Conservation (phyloP, 2,797 vertebrate genomes). For the Danio jaintianensis region DNA sequence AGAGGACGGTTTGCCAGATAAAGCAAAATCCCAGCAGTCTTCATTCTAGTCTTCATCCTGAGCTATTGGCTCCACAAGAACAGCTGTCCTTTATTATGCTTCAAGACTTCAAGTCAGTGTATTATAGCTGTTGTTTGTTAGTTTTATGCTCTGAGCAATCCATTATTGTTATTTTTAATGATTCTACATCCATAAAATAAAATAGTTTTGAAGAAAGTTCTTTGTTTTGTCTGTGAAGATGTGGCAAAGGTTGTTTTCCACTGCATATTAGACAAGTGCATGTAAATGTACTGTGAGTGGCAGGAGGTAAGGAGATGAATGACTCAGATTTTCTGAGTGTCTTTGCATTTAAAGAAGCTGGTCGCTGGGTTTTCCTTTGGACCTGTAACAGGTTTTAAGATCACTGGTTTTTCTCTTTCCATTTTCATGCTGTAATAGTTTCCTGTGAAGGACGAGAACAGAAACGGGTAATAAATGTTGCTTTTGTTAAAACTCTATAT, state of each 20-base stretch:
- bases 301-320: neutral
- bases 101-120: conserved; percentile 23
- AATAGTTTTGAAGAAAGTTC: conserved; percentile 36
- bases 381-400: conserved; percentile 66
- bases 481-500: neutral
- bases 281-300: neutral
- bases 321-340: conserved; percentile 55
- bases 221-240: conserved; percentile 7
- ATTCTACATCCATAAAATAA: conserved; percentile 59
- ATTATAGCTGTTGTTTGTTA: conserved; percentile 12
- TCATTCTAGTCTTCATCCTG: conserved; percentile 29
- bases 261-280: neutral
- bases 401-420: conserved; percentile 75
- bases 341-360: conserved; percentile 87
- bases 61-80: neutral
- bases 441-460: conserved; percentile 70
- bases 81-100: neutral
- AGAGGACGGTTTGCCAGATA: conserved; percentile 90
- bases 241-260: neutral
- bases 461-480: neutral
- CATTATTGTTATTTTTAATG: conserved; percentile 19
- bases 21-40: conserved; percentile 64
- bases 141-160: conserved; percentile 2
- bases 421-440: conserved; percentile 88
- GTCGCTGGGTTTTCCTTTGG: conserved; percentile 79